Base-by-base conservation (phyloP, 2,113 vertebrate species). In the Hiodon tergisus region DNA sequence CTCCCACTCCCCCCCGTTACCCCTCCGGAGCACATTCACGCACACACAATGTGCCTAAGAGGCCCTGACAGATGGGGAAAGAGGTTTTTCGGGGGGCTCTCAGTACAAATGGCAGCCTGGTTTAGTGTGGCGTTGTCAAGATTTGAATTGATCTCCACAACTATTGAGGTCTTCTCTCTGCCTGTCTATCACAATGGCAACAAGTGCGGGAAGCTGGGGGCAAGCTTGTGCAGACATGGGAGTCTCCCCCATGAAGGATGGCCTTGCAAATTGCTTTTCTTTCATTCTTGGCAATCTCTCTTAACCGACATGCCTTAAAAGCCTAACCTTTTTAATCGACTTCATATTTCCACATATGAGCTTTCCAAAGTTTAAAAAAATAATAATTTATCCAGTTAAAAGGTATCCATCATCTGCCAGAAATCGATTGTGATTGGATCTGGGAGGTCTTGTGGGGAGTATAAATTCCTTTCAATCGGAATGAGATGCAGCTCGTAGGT, bases 61-160 rank as follows among this genome's bases (percentile, higher is more conserved):
- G 87, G 89, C 88, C 89, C 90, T 93, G 92, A 93, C 93, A 93
- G 93, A 93, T 93, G 93, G 93, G 91, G 88, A 89, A 88, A 87
- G 83, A 77, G 80, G 83, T 88, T 82, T 68, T 69, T 69, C 53
- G 85, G 86, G 83, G 88, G 86, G 88, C 87, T 84, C 86, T 88
- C 86, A 84, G 87, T 88, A 90, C 88, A 91, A 91, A 89, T 87
- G 87, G 89, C 85, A 80, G 86, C 87, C 85, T 84, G 85, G 89
- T 83, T 92, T 89, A 91, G 87, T 91, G 91, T 91, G 87, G 85
- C 85, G 85, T 88, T 92, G 86, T 87, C 89, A 90, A 85, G 84
- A 87, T 87, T 87, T 94, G 90, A 92, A 93, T 85, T 90, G 91
- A 91, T 91, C 90, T 89, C 87, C 59, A 73, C 83, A 84, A 90